Base-by-base conservation (phyloP, 2,888 invertebrate species). In the Cheilosia variabilis region DNA sequence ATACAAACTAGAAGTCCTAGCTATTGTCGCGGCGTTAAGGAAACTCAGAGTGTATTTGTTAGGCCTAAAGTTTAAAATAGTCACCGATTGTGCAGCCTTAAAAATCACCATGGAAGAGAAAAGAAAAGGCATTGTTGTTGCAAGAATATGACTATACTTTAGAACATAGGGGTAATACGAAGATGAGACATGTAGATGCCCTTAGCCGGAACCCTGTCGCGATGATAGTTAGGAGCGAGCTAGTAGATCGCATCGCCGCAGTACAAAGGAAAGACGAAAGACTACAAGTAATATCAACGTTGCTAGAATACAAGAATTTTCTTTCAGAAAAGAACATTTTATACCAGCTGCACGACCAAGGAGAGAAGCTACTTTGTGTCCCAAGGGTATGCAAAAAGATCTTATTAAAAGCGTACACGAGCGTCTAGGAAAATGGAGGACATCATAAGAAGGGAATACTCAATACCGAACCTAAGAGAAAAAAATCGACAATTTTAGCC, bases 121-220 rank as follows among this genome's bases (percentile, higher is more conserved):
- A n/a, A n/a, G n/a, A 34, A 34, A 7, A 34, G 34, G 34, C 34
- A 10, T 10, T 10, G 10, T 34, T 34, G 34, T 34, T 34, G 2
- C 34, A 34, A 10, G 10, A 34, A 34, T 34, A 34, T 34, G 34
- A 34, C 34, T 10, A 34, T 10, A 10, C 34, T 34, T 10, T 34
- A 10, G 34, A 31, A 31, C 31, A 43, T 43, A 60, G 60, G 15
- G 43, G 22, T 2, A 22, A 22, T 41, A 22, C 58, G 15, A 58
- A 22, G 2, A 76, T 76, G 81, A 69, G 22, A 27, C 69, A 71
- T 47, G 65, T 71, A 43, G 71, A 71, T 58, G 63, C 69, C 2
- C 34, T 73, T 10, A 73, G 72, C 55, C n/a, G 80, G 58, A 63
- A 52, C 31, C 60, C 66, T 4, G 22, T 73, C 4, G 43, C 50